phyloP scores from a whole-genome alignment of 1,140 invertebrate genomes.

The Panagrolaimus sp. region DNA sequence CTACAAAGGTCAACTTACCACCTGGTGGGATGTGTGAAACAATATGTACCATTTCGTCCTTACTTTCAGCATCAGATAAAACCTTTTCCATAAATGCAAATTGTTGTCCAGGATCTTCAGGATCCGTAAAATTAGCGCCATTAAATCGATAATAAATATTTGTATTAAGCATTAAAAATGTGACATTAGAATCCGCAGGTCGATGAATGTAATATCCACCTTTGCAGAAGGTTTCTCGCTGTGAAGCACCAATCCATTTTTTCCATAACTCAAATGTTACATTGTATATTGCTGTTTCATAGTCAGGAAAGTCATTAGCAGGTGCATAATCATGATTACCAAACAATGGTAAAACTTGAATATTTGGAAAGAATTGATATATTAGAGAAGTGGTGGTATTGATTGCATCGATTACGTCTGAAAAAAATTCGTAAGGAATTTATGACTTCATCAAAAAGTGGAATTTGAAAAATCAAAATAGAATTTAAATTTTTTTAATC shows the following conservation, averaged over 20 bases:
- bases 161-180: conserved; percentile 49
- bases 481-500: too few relatives aligned
- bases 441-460: too few relatives aligned
- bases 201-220: conserved; percentile 47
- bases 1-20: conserved; percentile 23
- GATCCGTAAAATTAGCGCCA: conserved; percentile 37
- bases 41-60: conserved; percentile 36
- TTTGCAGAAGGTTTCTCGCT: conserved; percentile 43
- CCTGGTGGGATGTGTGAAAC: conserved; percentile 52
- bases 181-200: conserved; percentile 19
- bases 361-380: conserved; percentile 25
- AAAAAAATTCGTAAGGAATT: too few relatives aligned
- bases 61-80: conserved; percentile 30
- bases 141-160: conserved; percentile 52
- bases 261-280: conserved; percentile 44
- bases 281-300: conserved; percentile 33
- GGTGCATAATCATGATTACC: conserved; percentile 53
- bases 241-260: conserved; percentile 35
- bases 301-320: conserved; percentile 43
- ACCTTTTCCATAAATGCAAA: conserved; percentile 46
- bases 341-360: conserved; percentile 42
- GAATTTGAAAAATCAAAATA: too few relatives aligned
- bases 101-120: conserved; percentile 46
- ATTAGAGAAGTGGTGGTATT: conserved; percentile 30
- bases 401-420: conserved; percentile 45